A percentile compares a stretch with the other conserved stretches of the same genome.
phyloP scores from a whole-genome alignment of 2,888 invertebrate species.

The Epinotia bilunana region DNA sequence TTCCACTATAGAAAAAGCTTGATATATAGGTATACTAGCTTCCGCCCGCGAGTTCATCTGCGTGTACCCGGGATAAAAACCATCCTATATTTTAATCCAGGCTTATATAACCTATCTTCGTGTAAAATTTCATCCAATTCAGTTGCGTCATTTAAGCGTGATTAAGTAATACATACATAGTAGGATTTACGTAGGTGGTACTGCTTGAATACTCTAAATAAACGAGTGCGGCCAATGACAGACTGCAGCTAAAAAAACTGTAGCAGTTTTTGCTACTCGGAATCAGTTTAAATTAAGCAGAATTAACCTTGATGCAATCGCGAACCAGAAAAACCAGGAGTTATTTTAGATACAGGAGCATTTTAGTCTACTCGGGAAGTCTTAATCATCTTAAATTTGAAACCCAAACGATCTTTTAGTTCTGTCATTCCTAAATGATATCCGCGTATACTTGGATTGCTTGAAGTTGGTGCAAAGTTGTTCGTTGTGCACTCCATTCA shows the following conservation, averaged over 20 bases:
- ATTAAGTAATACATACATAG: no score
- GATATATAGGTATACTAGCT: no score
- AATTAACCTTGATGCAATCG: slow-evolving; percentile 10
- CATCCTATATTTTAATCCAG: no score
- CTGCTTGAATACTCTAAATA: background rate
- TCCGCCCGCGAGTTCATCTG: no score
- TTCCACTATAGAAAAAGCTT: no score
- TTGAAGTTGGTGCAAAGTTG: slow-evolving; percentile 6
- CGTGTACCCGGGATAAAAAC: no score
- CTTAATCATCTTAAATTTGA: background rate
- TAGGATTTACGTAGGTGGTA: background rate
- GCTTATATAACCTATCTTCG: no score
- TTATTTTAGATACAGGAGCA: background rate
- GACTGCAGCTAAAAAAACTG: slow-evolving; percentile 10
- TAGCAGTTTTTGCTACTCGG: slow-evolving; percentile 12
- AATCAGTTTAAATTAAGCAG: slow-evolving; percentile 17
- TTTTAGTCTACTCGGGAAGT: background rate
- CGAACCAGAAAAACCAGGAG: background rate
- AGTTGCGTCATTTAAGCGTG: no score
- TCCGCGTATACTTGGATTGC: background rate
- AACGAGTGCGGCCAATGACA: slow-evolving; percentile 1
- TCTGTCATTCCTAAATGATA: background rate
- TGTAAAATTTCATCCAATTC: no score
- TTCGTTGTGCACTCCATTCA: slow-evolving; percentile 22
- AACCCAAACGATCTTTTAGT: no score